Base-by-base conservation (phyloP, 2,797 vertebrate species). In the Sebastes trivittatus region DNA sequence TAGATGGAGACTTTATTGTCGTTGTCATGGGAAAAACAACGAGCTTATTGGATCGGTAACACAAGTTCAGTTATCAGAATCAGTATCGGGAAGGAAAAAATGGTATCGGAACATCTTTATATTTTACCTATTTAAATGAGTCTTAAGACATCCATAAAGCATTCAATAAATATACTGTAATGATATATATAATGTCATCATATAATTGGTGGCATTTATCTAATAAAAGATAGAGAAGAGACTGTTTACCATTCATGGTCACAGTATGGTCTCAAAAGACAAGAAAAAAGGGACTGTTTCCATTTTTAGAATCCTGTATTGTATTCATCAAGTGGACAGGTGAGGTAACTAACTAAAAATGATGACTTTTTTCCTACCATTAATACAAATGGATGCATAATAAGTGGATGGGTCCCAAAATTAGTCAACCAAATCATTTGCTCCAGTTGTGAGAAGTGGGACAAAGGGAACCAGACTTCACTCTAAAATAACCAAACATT, bases 121-220 rank as follows among this genome's bases (percentile, higher is more conserved):
- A 30, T 32, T 62, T 75, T 27, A 36, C 18, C 29, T 60, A 32
- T 42, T 58, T 52, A 58, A 68, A 55, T 23, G 11, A 81, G 46
- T 49, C 38, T 64, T 7, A 18, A 32, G 20, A 55, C 49, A 16
- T 32, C 29, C 20, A 30, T 3, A 25, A 34, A 20, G 11, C 55
- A 52, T 68, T 78, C 16, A 42, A 11, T 25, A 7, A 72, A 20
- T 10, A 20, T 8, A 42, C 23, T 73, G 23, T 63, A 30, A 70
- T 73, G 18, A 67, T 77, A 29, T 46, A 46, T 46, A 46, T 46
- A 46, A 18, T 46, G 0, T 46, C 42, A 46, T 46, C 16, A 46
- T 46, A 46, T 82, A 73, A 82, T 71, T 62, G 18, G 29, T 16
- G 11, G 22, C 18, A 72, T 77, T 75, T 83, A 74, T 75, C 54